phyloP scores from a whole-genome alignment of 2,113 vertebrate species.

The Siphamia tubifer region DNA sequence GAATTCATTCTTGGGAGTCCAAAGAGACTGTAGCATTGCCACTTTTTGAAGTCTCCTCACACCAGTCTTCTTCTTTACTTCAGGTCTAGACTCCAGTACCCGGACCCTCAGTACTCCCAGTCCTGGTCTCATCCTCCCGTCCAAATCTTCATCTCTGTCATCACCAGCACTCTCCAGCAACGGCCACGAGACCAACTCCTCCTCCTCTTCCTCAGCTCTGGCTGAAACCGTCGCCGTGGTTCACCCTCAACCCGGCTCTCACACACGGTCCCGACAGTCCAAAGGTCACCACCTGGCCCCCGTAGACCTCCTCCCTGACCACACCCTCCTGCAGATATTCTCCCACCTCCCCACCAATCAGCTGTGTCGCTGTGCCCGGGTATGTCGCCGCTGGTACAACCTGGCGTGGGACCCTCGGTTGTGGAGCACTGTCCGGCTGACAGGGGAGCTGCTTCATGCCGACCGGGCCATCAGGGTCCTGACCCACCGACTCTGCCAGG shows the following conservation, averaged over 20 bases:
- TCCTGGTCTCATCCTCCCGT: slow-evolving; percentile 90
- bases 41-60: not conserved
- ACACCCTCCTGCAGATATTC: slow-evolving; percentile 87
- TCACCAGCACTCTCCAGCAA: slow-evolving; percentile 86
- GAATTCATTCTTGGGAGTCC: no score
- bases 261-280: slow-evolving; percentile 82
- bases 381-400: slow-evolving; percentile 96
- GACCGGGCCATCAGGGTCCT: slow-evolving; percentile 94
- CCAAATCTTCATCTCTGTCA: slow-evolving; percentile 85
- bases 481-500: slow-evolving; percentile 94
- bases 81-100: slow-evolving; percentile 94
- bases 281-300: slow-evolving; percentile 82
- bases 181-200: slow-evolving; percentile 83
- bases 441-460: slow-evolving; percentile 89
- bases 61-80: not conserved
- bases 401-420: slow-evolving; percentile 96
- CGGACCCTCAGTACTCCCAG: slow-evolving; percentile 94
- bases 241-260: slow-evolving; percentile 86
- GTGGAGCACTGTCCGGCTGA: slow-evolving; percentile 90
- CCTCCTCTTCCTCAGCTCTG: slow-evolving; percentile 88
- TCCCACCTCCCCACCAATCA: slow-evolving; percentile 95
- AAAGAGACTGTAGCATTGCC: no score
- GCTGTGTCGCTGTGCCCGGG: slow-evolving; percentile 92
- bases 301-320: slow-evolving; percentile 89
- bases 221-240: slow-evolving; percentile 94